Evolutionary conservation across 1,140 invertebrate species (phyloP), one percentile per base, ranked within the genome.

Genomic region (Nasonia longicornis): DNA sequence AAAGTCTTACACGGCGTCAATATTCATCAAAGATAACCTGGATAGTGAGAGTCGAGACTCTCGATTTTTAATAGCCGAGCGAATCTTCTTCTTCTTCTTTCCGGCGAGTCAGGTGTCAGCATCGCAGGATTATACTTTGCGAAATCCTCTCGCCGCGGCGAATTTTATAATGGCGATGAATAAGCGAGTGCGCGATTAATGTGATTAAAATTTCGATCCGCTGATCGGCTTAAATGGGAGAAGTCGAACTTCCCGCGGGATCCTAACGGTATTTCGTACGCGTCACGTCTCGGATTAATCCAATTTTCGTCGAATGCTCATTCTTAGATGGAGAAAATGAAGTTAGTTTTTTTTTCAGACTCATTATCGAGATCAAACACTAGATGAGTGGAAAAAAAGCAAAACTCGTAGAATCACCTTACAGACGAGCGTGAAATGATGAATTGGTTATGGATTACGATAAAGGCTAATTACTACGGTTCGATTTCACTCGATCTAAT

Each of bases 41-140:
- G 22, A 11, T 26, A 11, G 66, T 35, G 31, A 71, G 29, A 71
- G 20, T 71, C 70, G 70, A 22, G 20, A 71, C 35, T 71, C 70
- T 71, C 35, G 70, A 71, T 42, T 71, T 71, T 71, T 71, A 71
- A 71, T 71, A 71, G 35, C 66, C 66, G 10, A 26, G 12, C 31
- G 3, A 31, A 58, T 69, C 10, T 20, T 35, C 31, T 35, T 69
- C 66, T 69, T 35, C 7, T 69, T 35, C 20, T 69, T 31, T 35
- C 31, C 31, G 31, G 70, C 20, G 35, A 71, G 70, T 71, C 38
- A 71, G 70, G 70, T 71, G 70, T 71, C 29, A n/a, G 66, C 31
- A 35, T 35, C 31, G 4, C 2, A 67, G 66, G 66, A 67, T 67
- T 67, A 67, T 67, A n/a, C n/a, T 29, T 29, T 67, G 66, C 31